Evolutionary conservation across 2,797 vertebrate species (phyloP), one percentile per base, ranked within the genome.

Genomic region (Argya squamiceps): DNA sequence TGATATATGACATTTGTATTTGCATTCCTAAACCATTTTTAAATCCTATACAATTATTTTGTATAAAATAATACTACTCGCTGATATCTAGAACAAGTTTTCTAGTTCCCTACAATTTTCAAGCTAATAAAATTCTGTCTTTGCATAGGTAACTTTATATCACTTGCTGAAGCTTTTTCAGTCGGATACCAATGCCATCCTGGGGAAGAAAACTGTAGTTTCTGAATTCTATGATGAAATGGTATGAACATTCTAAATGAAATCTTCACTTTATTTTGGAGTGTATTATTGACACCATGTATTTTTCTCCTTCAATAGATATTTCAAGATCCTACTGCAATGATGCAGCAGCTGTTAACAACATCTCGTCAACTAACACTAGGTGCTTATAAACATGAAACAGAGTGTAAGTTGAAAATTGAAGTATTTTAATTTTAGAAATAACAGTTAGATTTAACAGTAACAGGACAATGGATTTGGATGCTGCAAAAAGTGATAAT

Each of bases 221-320:
- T 99, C 99, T 46, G 99, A 99, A 94, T 99, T 99, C 98, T 99
- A 99, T 90, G 99, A 99, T 96, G 99, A 99, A 98, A 99, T 99
- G 99, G 99, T 99, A 98, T 47, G 94, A 80, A 82, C 34, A 37
- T 43, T 83, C 73, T 71, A 62, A 62, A 92, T 46, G 70, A 88
- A 80, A 26, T 65, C 27, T 16, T 52, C 16, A 15, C 70, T 92
- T 92, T 80, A 15, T 69, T 92, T 95, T 89, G 68, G 93, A 11
- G 73, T 90, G 22, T 83, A 24, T 75, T 79, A 78, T 63, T 96
- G 92, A 89, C 75, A 41, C 59, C 6, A 0, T 55, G 15, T 78
- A 2, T 95, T 89, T 85, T 83, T 75, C 49, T 96, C 76, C 22
- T 95, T 89, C 5, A 1, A 89, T 96, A 99, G 99, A 99, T 99